Percentiles rank a stretch among this genome's conserved stretches.
These are phyloP conservation scores for Drosophila borealis DNA, from an alignment of 2,888 invertebrate species.

Conservation along the genomic window DNA sequence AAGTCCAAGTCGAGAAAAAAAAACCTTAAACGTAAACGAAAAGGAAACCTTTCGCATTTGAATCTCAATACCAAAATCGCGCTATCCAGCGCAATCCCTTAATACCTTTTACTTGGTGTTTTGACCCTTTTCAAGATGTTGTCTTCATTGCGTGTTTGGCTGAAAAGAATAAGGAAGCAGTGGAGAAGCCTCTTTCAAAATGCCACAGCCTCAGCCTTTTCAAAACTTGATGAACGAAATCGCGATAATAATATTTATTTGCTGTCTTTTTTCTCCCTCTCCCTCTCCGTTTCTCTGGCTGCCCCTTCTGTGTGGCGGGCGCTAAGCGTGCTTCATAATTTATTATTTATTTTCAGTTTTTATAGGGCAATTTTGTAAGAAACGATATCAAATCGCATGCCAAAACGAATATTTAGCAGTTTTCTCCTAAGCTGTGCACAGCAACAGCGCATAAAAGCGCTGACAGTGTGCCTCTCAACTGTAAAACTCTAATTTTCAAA, in stretches of 20 bases:
- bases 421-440: conserved; percentile 16
- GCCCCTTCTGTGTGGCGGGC: conserved; percentile 22
- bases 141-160: conserved; percentile 75
- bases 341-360: conserved; percentile 47
- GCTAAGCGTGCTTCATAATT: conserved; percentile 60
- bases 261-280: conserved; percentile 29
- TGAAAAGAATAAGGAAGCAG: conserved; percentile 66
- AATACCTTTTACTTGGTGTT: conserved; percentile 71
- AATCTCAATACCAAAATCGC: conserved; percentile 57
- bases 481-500: background rate
- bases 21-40: conserved; percentile 30
- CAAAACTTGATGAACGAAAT: conserved; percentile 60
- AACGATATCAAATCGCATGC: conserved; percentile 3
- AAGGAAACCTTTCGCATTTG: conserved; percentile 62
- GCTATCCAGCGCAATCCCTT: conserved; percentile 51
- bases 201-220: conserved; percentile 33
- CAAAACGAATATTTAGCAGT: conserved; percentile 7
- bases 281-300: background rate
- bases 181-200: conserved; percentile 42
- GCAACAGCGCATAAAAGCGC: background rate
- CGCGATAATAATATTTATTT: conserved; percentile 77
- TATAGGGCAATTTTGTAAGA: conserved; percentile 19
- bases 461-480: background rate
- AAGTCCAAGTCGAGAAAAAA: conserved; percentile 41
- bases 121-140: conserved; percentile 82